These are phyloP conservation scores for Benitochromis conjunctus DNA, from an alignment of 2,113 vertebrate species.

Conservation along the genomic window DNA sequence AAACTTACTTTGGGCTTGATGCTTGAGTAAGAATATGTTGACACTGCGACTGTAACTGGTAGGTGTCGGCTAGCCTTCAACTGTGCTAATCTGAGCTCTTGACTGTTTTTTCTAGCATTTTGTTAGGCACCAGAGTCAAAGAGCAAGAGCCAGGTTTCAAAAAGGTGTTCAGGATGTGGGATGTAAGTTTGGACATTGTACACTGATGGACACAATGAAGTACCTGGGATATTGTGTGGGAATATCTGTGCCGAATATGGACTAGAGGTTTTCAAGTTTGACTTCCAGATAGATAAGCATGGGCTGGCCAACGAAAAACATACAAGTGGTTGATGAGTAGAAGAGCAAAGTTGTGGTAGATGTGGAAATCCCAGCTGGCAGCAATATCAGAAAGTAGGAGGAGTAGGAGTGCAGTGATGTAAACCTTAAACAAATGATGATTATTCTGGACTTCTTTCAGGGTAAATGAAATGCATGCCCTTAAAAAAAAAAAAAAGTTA, in stretches of 20 bases:
- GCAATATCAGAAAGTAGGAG: background rate
- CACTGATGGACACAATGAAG: background rate
- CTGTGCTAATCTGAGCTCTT: background rate
- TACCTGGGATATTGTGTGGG: background rate
- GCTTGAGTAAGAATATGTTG: background rate
- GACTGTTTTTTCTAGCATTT: background rate
- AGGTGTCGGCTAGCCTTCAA: background rate
- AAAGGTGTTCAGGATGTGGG: no score
- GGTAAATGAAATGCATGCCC: background rate
- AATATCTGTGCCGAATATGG: background rate
- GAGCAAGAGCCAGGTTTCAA: no score
- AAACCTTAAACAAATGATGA: background rate
- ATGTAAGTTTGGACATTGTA: background rate
- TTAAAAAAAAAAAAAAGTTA: no score
- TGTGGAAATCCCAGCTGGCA: background rate
- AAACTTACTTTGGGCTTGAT: background rate
- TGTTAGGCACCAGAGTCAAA: background rate
- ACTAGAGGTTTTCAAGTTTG: background rate
- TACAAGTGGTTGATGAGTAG: background rate
- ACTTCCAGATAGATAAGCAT: background rate
- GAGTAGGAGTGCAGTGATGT: background rate
- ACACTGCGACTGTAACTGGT: background rate
- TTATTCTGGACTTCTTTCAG: background rate
- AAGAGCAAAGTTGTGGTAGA: background rate
- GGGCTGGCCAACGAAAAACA: background rate